These are phyloP conservation scores for Paralinhomoeus sp. DNA, from an alignment of 2,888 invertebrate species.

Conservation along the genomic window DNA sequence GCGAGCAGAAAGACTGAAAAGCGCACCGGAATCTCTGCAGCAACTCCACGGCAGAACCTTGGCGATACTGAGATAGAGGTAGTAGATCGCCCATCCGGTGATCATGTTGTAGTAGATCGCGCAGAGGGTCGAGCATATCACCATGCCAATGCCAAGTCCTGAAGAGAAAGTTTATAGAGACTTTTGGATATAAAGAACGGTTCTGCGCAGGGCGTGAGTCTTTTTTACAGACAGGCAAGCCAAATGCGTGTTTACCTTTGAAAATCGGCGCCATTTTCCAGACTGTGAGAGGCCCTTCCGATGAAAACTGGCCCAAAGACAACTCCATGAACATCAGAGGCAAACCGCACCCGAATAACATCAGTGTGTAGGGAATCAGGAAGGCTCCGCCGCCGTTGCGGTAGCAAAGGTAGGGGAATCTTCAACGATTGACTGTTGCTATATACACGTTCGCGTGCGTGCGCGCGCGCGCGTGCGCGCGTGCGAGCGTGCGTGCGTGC, in stretches of 20 bases:
- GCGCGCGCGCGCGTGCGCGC: no score
- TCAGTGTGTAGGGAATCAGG: constrained; percentile 25
- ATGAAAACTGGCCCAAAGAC: constrained; percentile 26
- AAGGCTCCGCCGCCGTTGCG: constrained; percentile 26
- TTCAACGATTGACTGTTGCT: no score
- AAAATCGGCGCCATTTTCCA: constrained; percentile 26
- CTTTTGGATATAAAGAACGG: no score
- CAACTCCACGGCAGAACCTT: constrained; percentile 29
- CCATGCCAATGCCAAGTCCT: constrained; percentile 33
- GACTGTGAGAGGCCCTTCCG: constrained; percentile 27
- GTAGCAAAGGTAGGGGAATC: constrained; percentile 35
- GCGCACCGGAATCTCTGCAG: constrained; percentile 27
- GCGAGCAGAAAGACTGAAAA: no score
- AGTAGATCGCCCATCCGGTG: constrained; percentile 32
- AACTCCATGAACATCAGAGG: constrained; percentile 28
- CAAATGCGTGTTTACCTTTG: no score
- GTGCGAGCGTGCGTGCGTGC: no score
- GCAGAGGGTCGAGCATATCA: constrained; percentile 30
- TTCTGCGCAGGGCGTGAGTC: no score
- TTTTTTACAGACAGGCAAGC: no score
- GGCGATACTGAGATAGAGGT: constrained; percentile 30
- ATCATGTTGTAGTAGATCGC: constrained; percentile 35
- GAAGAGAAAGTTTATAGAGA: no score
- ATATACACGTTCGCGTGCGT: no score
- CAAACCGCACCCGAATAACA: constrained; percentile 26